Percentiles rank a stretch among this genome's conserved stretches.
Evolutionary conservation across 1,140 invertebrate species (phyloP).

Genomic region (Lordiphosa stackelbergi): DNA sequence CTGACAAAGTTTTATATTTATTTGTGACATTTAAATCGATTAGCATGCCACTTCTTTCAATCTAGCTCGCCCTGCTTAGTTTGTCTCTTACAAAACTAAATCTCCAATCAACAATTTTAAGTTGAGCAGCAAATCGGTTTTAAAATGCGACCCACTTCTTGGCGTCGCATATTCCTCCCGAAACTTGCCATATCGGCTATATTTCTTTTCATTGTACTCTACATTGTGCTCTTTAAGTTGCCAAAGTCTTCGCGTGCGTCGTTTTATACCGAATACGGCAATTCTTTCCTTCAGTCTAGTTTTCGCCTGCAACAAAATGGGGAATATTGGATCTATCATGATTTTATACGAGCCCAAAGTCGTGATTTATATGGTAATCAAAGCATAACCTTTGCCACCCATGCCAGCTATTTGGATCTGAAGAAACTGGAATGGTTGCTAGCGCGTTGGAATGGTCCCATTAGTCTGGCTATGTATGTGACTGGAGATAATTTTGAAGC

Average conservation of each 20-base stretch:
- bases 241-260: not conserved
- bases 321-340: constrained; percentile 33
- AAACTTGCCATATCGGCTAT: not conserved
- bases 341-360: constrained; percentile 13
- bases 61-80: too few species aligned
- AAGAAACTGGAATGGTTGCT: constrained; percentile 16
- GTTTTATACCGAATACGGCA: not conserved
- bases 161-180: not conserved
- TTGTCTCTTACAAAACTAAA: too few species aligned
- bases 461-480: constrained; percentile 34
- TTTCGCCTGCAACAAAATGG: constrained; percentile 36
- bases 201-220: not conserved
- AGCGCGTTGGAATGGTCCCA: constrained; percentile 32
- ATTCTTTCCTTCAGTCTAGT: not conserved
- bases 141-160: constrained; percentile 6
- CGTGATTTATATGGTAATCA: not conserved
- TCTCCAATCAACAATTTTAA: too few species aligned
- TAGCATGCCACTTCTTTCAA: too few species aligned
- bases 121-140: too few species aligned
- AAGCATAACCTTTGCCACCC: constrained; percentile 27
- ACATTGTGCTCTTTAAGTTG: not conserved
- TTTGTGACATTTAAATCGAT: too few species aligned
- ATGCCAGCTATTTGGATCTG: constrained; percentile 25
- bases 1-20: too few species aligned
- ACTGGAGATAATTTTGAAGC: constrained; percentile 4